These are phyloP conservation scores for Embiotoca jacksoni DNA, from an alignment of 2,113 vertebrate genomes.

Conservation along the genomic window DNA sequence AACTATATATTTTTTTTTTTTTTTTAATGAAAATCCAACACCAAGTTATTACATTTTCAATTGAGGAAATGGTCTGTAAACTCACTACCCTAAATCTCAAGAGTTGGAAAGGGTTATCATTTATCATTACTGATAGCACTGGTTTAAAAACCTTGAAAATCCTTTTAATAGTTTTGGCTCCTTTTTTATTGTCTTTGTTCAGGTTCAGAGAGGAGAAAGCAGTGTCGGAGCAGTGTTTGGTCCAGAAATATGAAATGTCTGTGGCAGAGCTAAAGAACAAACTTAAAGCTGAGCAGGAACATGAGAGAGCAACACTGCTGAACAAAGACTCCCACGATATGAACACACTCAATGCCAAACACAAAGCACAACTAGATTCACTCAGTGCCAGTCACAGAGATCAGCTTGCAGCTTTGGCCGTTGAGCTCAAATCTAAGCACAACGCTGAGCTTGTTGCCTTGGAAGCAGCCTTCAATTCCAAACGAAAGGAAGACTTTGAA, in stretches of 20 bases:
- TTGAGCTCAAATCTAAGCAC: constrained; percentile 69
- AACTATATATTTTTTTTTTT: too few species aligned
- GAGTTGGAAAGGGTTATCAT: background rate
- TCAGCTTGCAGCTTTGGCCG: constrained; percentile 54
- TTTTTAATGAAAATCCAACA: too few species aligned
- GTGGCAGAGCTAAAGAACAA: constrained; percentile 79
- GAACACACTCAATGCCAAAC: constrained; percentile 60
- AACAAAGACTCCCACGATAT: constrained; percentile 60
- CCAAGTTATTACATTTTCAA: too few species aligned
- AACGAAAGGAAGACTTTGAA: constrained; percentile 80
- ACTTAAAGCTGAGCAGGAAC: constrained; percentile 65
- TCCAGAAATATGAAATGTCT: constrained; percentile 81
- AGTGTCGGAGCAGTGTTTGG: constrained; percentile 78
- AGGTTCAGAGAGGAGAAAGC: constrained; percentile 88
- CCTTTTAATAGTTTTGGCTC: background rate
- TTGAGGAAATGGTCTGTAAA: too few species aligned
- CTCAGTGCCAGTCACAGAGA: constrained; percentile 74
- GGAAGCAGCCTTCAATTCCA: constrained; percentile 69
- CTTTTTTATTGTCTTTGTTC: background rate
- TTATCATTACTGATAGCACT: background rate
- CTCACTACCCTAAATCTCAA: background rate
- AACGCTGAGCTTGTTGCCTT: constrained; percentile 70
- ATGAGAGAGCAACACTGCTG: constrained; percentile 43
- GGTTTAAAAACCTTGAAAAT: background rate
- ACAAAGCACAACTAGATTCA: constrained; percentile 72